These are phyloP conservation scores for Tetragonisca angustula DNA, from an alignment of 2,888 invertebrate species.

Conservation along the genomic window DNA sequence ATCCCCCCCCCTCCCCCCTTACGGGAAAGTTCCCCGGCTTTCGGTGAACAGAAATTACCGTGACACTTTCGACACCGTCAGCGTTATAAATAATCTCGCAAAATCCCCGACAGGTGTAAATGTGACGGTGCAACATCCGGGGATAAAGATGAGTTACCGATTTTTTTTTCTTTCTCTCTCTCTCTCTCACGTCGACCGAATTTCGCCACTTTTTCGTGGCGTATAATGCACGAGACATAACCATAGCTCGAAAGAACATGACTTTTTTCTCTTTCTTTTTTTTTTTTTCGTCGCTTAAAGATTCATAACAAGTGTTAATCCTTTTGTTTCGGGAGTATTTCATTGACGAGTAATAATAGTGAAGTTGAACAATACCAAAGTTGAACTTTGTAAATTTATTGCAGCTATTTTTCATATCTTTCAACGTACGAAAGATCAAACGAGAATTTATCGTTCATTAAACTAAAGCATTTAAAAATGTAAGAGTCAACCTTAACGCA, in stretches of 20 bases:
- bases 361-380: too few species aligned
- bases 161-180: background rate
- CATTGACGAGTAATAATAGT: too few species aligned
- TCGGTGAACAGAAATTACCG: slow-evolving; percentile 3
- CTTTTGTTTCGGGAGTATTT: too few species aligned
- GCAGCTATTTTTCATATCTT: too few species aligned
- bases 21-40: slow-evolving; percentile 12
- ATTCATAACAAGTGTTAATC: too few species aligned
- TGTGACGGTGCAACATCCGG: slow-evolving; percentile 27
- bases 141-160: slow-evolving; percentile 6
- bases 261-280: too few species aligned
- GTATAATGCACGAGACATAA: background rate
- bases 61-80: slow-evolving; percentile 28
- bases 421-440: too few species aligned
- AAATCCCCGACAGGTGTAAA: slow-evolving; percentile 22
- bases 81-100: slow-evolving; percentile 31
- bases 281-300: too few species aligned
- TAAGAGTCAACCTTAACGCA: too few species aligned
- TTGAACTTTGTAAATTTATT: too few species aligned
- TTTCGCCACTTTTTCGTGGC: background rate
- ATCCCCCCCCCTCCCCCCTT: slow-evolving; percentile 12
- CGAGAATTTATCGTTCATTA: too few species aligned
- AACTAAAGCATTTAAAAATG: too few species aligned
- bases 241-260: background rate
- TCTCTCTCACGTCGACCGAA: background rate